Evolutionary conservation across 2,113 vertebrate species (phyloP), one percentile per base, ranked within the genome.

Genomic region (Pomatostomus ruficeps): DNA sequence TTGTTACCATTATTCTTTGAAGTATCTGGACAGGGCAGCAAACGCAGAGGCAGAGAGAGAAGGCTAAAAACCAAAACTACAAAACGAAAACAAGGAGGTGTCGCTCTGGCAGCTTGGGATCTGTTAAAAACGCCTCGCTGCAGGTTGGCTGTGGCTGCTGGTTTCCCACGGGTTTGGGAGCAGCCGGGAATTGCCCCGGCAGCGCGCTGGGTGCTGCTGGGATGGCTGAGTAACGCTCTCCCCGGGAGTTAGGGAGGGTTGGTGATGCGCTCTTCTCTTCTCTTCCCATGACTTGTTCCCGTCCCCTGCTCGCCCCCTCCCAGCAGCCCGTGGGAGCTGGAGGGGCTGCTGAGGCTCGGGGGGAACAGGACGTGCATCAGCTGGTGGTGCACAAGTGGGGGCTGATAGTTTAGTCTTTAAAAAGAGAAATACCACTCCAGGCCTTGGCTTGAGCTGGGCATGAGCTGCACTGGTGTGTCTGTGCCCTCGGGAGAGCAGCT

Each of bases 171-270:
- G 22, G 0, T 16, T 40, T 29, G 2, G 16, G 43, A 51, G 58
- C 72, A 35, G 88, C 18, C 4, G 14, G 38, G 67, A 19, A 0
- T 10, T 57, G 66, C 7, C 33, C 45, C 91, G 6, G 70, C 3
- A 76, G 59, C 2, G 8, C n/a, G 26, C 26, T 26, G 45, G 62
- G 25, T 10, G 36, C 49, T 48, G 7, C 79, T 45, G 81, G 42
- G 14, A 57, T 35, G 0, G 3, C 62, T 16, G 42, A 46, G 7
- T 17, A 8, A 23, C 0, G 1, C n/a, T 38, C 52, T 45, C 31
- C 4, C 31, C 45, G 15, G 57, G 10, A 40, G 8, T 2, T 8
- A 0, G 38, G 33, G 43, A 55, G 76, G 23, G 7, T n/a, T 15
- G 59, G 26, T 3, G 75, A 38, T 0, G 3, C 10, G 38, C 49